These are phyloP conservation scores for Tetramorium parvispinum DNA, from an alignment of 1,140 invertebrate species.

Conservation along the genomic window DNA sequence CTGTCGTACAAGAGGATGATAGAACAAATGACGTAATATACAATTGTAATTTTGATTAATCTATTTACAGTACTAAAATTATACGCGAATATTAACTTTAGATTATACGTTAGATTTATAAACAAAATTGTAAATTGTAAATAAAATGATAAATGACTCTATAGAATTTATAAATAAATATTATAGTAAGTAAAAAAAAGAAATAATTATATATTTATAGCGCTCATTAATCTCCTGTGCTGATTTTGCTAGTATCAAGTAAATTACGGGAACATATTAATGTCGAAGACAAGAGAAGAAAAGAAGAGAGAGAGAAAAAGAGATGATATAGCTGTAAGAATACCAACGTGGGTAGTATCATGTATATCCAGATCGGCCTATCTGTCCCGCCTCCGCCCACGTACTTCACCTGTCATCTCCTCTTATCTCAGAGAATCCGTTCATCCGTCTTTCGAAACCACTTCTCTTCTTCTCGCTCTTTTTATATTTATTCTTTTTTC, in stretches of 20 bases:
- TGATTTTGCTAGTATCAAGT: neutral
- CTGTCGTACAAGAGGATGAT: neutral
- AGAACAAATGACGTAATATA: neutral
- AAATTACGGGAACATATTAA: constrained; percentile 1
- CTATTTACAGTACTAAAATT: neutral
- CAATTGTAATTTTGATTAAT: constrained; percentile 8
- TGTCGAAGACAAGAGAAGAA: neutral
- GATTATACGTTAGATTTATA: neutral
- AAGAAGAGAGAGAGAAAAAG: neutral
- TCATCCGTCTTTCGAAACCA: constrained; percentile 73
- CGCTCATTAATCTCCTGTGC: neutral
- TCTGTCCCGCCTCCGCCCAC: constrained; percentile 68
- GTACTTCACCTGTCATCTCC: constrained; percentile 80
- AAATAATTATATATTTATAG: neutral
- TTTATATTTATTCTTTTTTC: constrained; percentile 9
- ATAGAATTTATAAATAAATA: neutral
- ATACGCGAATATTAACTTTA: neutral
- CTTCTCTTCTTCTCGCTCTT: constrained; percentile 54
- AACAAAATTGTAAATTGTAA: neutral
- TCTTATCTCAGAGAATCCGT: constrained; percentile 79
- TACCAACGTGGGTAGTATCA: constrained; percentile 44
- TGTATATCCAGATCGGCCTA: constrained; percentile 62
- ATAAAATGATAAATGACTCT: neutral
- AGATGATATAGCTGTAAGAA: constrained; percentile 57
- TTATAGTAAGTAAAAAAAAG: neutral